phyloP scores from a whole-genome alignment of 2,113 vertebrate genomes.

The Sclerurus mexicanus region DNA sequence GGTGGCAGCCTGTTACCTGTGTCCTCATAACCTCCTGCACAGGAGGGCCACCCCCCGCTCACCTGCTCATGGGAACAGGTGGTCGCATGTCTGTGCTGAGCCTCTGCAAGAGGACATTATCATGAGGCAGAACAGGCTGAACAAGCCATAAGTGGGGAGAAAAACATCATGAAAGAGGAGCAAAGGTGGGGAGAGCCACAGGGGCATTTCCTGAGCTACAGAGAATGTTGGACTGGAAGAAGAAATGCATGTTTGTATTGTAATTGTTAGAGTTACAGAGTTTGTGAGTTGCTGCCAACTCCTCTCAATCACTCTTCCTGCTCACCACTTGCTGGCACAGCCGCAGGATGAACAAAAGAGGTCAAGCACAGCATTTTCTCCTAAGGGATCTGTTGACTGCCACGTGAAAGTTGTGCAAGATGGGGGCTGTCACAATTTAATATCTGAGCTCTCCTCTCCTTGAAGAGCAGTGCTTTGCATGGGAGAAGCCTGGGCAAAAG shows the following conservation, averaged over 20 bases:
- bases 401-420: not conserved
- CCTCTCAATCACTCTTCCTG: not conserved
- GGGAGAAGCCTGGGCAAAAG: not conserved
- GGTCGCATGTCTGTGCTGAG: not conserved
- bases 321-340: not conserved
- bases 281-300: not conserved
- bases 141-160: not conserved
- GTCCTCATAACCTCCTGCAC: not conserved
- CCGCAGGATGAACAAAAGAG: not conserved
- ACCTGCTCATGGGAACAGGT: not conserved
- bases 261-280: not conserved
- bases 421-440: accelerated
- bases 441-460: not conserved
- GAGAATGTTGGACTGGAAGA: not conserved
- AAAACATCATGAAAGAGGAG: not conserved
- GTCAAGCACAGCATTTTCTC: accelerated
- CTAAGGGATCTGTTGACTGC: not conserved
- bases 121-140: not conserved
- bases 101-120: not conserved
- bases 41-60: not conserved
- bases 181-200: not conserved
- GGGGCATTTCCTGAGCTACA: not conserved
- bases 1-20: not conserved
- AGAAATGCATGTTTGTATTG: not conserved
- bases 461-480: not conserved